These are phyloP conservation scores for Pteronotus mesoamericanus DNA, from an alignment of 2,797 vertebrate species.

Conservation along the genomic window DNA sequence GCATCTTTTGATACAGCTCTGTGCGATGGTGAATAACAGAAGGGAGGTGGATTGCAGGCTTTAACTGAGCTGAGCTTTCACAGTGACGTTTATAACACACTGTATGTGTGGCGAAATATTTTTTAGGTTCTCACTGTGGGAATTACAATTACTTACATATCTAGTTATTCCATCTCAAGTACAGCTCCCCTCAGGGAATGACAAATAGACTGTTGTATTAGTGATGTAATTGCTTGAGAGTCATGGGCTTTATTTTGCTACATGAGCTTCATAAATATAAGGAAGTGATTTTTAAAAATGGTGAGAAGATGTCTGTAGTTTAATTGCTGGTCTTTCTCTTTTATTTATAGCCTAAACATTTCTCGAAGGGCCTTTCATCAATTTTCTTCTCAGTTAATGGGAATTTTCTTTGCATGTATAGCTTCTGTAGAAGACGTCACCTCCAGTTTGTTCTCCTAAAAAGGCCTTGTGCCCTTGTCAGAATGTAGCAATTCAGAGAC, in stretches of 20 bases:
- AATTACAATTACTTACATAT: slow-evolving; percentile 38
- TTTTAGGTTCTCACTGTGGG: slow-evolving; percentile 40
- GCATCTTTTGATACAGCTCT: slow-evolving; percentile 62
- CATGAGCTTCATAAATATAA: slow-evolving; percentile 46
- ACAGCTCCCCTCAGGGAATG: not conserved
- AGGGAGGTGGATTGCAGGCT: slow-evolving; percentile 30
- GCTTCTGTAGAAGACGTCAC: not conserved
- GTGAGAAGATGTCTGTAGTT: not conserved
- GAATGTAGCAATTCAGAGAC: not conserved
- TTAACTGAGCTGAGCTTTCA: slow-evolving; percentile 9
- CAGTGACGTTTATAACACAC: slow-evolving; percentile 57
- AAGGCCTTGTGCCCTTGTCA: not conserved
- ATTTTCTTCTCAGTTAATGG: slow-evolving; percentile 18
- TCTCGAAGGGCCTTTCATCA: not conserved
- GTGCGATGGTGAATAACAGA: slow-evolving; percentile 42
- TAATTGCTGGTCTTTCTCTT: slow-evolving; percentile 31
- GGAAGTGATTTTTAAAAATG: slow-evolving; percentile 19
- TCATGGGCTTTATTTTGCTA: slow-evolving; percentile 25
- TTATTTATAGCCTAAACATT: slow-evolving; percentile 24
- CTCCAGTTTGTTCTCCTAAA: not conserved
- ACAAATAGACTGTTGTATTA: not conserved
- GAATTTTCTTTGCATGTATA: not conserved
- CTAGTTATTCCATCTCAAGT: slow-evolving; percentile 1
- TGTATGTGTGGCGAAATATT: slow-evolving; percentile 28
- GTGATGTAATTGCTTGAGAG: slow-evolving; percentile 3